Conservation (phyloP, 2,113 vertebrate species). For the Psettodes erumei region DNA sequence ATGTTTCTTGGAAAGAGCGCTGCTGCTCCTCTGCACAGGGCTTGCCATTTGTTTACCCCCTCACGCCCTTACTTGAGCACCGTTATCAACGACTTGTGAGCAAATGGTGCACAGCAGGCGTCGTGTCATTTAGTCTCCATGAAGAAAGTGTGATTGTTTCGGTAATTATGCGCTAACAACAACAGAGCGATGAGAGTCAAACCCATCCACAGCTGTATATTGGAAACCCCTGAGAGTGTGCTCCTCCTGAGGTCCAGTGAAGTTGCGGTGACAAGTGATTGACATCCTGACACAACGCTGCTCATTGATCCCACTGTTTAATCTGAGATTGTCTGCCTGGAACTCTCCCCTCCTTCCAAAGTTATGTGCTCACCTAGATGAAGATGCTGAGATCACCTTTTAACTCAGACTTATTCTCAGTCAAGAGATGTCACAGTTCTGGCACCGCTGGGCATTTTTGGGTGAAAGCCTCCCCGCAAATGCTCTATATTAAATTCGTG, state of each 20-base stretch:
- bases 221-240: background rate
- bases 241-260: slow-evolving; percentile 25
- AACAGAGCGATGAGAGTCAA: slow-evolving; percentile 52
- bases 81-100: slow-evolving; percentile 69
- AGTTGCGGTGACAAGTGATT: slow-evolving; percentile 38
- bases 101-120: slow-evolving; percentile 80
- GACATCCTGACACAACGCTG: slow-evolving; percentile 50
- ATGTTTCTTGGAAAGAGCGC: background rate
- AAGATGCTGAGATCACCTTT: background rate
- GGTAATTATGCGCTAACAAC: slow-evolving; percentile 67
- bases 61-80: slow-evolving; percentile 45
- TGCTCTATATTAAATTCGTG: background rate
- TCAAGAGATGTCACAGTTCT: background rate
- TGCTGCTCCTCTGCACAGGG: slow-evolving; percentile 38
- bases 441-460: background rate
- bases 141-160: slow-evolving; percentile 73
- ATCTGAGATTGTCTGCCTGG: slow-evolving; percentile 8
- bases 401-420: slow-evolving; percentile 1
- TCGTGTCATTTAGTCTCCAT: slow-evolving; percentile 61
- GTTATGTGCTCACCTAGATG: slow-evolving; percentile 20
- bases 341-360: slow-evolving; percentile 33
- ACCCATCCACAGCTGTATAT: slow-evolving; percentile 39
- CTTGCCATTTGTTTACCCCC: slow-evolving; percentile 62
- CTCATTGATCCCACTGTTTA: slow-evolving; percentile 55
- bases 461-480: background rate